Conservation (phyloP, 1,140 invertebrate genomes). For the Parasteatoda tepidariorum region DNA sequence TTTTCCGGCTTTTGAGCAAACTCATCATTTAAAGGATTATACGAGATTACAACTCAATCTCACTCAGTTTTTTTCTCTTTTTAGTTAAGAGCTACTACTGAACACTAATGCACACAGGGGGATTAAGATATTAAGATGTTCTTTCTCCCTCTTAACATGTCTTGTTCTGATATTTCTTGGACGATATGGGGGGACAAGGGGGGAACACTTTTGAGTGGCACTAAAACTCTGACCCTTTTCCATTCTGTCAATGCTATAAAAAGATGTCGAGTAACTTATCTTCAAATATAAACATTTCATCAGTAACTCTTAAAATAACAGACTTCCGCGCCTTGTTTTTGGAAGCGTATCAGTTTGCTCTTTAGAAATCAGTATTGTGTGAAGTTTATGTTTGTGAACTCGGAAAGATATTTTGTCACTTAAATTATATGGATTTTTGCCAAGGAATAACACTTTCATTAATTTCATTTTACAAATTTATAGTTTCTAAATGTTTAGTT, state of each 20-base stretch:
- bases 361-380: no score
- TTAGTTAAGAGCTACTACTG: conserved; percentile 11
- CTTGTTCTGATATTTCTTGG: not conserved
- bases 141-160: not conserved
- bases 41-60: not conserved
- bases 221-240: conserved; percentile 13
- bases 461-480: no score
- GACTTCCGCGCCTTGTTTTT: no score
- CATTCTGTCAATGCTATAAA: not conserved
- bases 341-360: no score
- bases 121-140: conserved; percentile 7
- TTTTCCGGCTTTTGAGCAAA: not conserved
- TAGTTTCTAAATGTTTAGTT: no score
- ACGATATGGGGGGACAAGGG: not conserved
- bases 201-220: conserved; percentile 25
- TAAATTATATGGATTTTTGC: no score
- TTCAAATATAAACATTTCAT: conserved; percentile 44
- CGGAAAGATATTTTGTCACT: no score
- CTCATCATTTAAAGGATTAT: conserved; percentile 14
- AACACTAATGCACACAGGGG: not conserved
- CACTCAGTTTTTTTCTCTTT: conserved; percentile 1
- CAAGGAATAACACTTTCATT: no score
- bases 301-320: conserved; percentile 34
- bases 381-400: no score
- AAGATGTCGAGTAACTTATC: conserved; percentile 42